Conservation (phyloP, 2,113 vertebrate species). For the Upupa epops region DNA sequence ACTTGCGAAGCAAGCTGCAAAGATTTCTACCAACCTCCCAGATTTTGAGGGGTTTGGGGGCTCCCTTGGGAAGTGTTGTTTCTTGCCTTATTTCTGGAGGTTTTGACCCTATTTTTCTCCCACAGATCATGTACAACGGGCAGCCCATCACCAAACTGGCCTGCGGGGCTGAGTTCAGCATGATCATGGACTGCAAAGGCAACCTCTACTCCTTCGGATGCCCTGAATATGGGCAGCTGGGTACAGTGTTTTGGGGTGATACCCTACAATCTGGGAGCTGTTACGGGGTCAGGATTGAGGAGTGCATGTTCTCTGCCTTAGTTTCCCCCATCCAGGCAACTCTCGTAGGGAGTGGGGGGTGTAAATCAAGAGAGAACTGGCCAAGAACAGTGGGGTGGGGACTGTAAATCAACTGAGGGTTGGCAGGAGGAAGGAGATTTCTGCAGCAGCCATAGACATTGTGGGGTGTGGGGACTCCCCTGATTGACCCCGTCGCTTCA, state of each 20-base stretch:
- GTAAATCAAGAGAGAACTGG: accelerated
- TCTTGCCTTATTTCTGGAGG: not conserved
- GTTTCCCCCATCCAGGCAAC: not conserved
- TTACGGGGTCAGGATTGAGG: accelerated
- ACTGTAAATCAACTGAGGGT: accelerated
- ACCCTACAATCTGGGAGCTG: not conserved
- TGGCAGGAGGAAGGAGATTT: not conserved
- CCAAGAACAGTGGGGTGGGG: accelerated
- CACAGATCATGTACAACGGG: slow-evolving; percentile 94
- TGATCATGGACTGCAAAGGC: slow-evolving; percentile 98
- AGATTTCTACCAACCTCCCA: no score
- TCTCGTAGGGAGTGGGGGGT: not conserved
- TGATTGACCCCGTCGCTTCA: accelerated
- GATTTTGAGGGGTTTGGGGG: no score
- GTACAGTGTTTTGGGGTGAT: slow-evolving; percentile 66
- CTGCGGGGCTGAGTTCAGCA: slow-evolving; percentile 96
- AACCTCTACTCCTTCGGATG: slow-evolving; percentile 97
- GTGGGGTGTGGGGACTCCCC: accelerated
- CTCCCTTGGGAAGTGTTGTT: not conserved
- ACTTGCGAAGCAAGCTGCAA: no score
- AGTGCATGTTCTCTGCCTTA: accelerated
- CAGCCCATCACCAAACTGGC: slow-evolving; percentile 95
- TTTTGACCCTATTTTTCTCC: not conserved
- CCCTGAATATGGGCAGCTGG: slow-evolving; percentile 94
- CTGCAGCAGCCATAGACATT: not conserved